phyloP scores from a whole-genome alignment of 2,797 vertebrate species.

The Xerus rutilus region DNA sequence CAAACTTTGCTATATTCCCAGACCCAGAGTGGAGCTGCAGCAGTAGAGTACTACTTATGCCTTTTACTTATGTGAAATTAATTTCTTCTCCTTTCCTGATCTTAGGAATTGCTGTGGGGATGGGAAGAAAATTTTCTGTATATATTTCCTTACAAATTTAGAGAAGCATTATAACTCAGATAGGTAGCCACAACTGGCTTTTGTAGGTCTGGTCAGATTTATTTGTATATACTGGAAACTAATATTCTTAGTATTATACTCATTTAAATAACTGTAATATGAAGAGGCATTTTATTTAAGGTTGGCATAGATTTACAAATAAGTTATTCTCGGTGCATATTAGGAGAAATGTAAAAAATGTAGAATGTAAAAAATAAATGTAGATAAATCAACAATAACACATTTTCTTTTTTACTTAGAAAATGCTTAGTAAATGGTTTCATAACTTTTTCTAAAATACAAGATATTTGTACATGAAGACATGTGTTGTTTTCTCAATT shows the following conservation, averaged over 20 bases:
- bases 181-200: background rate
- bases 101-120: background rate
- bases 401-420: slow-evolving; percentile 35
- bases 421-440: slow-evolving; percentile 15
- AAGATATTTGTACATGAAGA: background rate
- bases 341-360: background rate
- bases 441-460: slow-evolving; percentile 26
- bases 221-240: slow-evolving; percentile 20
- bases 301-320: background rate
- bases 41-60: background rate
- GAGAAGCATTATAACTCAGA: background rate
- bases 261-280: background rate
- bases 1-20: background rate
- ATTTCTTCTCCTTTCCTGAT: background rate
- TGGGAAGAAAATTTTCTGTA: slow-evolving; percentile 18
- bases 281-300: slow-evolving; percentile 16
- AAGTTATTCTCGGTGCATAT: background rate
- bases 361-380: background rate
- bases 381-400: slow-evolving; percentile 12
- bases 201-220: background rate
- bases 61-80: background rate
- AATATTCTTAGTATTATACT: background rate
- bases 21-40: background rate
- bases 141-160: slow-evolving; percentile 34
- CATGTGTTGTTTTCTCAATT: background rate